Conservation (phyloP, 2,113 vertebrate species). For the Ictidomys tridecemlineatus region DNA sequence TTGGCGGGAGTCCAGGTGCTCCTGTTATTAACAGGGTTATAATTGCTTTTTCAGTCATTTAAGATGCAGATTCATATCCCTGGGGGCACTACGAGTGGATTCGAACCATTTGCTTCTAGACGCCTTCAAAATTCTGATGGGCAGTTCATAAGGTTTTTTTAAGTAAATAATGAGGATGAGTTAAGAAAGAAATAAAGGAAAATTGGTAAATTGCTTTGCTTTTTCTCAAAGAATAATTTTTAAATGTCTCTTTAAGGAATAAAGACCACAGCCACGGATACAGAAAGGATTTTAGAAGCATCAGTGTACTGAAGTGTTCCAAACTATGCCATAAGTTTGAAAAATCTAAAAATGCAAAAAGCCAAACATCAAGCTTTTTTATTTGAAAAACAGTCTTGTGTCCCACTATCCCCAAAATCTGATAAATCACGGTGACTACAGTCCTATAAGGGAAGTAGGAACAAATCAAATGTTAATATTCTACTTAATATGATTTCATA, state of each 20-base stretch:
- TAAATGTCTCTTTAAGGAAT: not conserved
- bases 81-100: not conserved
- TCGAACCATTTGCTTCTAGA: not conserved
- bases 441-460: not conserved
- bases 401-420: not conserved
- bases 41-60: constrained; percentile 15
- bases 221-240: not conserved
- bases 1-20: not conserved
- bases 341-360: not conserved
- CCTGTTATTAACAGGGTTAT: not conserved
- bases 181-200: not conserved
- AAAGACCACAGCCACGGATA: not conserved
- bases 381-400: not conserved
- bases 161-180: not conserved
- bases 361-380: constrained; percentile 10
- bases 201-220: not conserved
- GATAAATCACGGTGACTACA: not conserved
- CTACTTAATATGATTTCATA: constrained; percentile 44
- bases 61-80: not conserved
- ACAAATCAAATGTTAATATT: constrained; percentile 25
- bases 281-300: not conserved
- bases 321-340: not conserved
- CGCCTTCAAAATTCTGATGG: constrained; percentile 30
- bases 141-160: not conserved
- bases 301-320: not conserved